Evolutionary conservation across 30 jellyfish, hydroid and myxozoan species (phyloP), one percentile per base, ranked within the genome.

Genomic region (Haliclystus octoradiatus): DNA sequence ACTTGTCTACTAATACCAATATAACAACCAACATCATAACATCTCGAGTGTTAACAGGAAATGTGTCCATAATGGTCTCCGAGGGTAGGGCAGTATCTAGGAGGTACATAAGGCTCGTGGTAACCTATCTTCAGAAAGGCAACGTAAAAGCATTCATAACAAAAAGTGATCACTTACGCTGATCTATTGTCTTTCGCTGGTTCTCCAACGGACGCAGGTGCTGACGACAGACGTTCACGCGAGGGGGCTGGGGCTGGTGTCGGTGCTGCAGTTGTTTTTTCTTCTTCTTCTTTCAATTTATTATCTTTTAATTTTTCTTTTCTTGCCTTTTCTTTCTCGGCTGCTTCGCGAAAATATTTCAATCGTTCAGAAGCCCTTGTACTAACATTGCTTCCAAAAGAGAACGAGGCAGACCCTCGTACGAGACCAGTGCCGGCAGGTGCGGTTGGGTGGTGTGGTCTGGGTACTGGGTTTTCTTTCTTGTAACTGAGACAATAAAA

Each of bases 291-390:
- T 49, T 66, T 74, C 31, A n/a, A n/a, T n/a, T n/a, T n/a, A n/a
- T 78, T 47, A 3, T 35, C 70, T 50, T 77, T 85, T 57, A 69
- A 80, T 70, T 87, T 74, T 35, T 80, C 96, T 22, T 49, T 63
- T 33, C 66, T 47, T 5, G 79, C 75, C 78, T 87, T 87, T 76
- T 87, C 96, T 33, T 79, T 75, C 24, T 79, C 96, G 46, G 68
- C 71, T 31, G 94, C 90, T 67, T 87, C 87, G 47, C 93, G 51
- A 69, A 87, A 87, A 69, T 73, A 81, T 24, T 79, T 74, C 96
- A 87, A 79, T 57, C 96, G 69, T 64, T 87, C 94, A 25, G 94
- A 75, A 33, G 76, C 96, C 1, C 94, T 73, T 73, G 61, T 78
- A 29, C 27, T 62, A 40, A 9, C 50, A 50, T 1, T 40, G 50